phyloP scores from a whole-genome alignment of 2,797 vertebrate genomes.

The Aselliscus stoliczkanus region DNA sequence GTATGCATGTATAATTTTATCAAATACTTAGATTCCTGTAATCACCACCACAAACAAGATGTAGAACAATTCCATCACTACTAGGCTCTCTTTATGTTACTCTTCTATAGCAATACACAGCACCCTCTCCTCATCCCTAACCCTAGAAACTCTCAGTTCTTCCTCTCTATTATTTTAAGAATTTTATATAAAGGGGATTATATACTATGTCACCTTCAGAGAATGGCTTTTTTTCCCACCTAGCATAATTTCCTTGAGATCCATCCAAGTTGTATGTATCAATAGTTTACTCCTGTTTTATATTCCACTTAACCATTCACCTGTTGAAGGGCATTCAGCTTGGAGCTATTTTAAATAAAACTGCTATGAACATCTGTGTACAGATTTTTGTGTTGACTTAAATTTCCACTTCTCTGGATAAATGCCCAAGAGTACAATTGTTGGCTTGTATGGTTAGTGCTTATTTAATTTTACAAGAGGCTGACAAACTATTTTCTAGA shows the following conservation, averaged over 20 bases:
- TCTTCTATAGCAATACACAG: background rate
- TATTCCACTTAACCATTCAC: background rate
- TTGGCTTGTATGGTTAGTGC: background rate
- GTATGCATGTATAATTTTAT: background rate
- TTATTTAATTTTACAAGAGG: background rate
- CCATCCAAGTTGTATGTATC: background rate
- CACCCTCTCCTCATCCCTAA: background rate
- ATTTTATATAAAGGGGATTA: background rate
- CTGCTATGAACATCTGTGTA: background rate
- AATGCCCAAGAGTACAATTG: background rate
- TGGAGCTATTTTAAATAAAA: background rate
- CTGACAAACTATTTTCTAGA: background rate
- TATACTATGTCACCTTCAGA: background rate
- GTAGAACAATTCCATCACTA: background rate
- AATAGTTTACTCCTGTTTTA: background rate
- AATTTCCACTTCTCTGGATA: background rate
- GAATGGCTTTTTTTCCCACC: background rate
- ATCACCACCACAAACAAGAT: background rate
- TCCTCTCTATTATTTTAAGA: slow-evolving; percentile 1
- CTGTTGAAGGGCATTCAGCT: background rate
- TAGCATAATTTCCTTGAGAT: background rate
- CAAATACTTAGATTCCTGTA: background rate
- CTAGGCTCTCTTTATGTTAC: background rate
- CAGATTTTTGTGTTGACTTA: background rate
- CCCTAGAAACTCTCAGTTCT: background rate